Evolutionary conservation across 2,888 invertebrate species (phyloP).

Genomic region (Gnatocerus cornutus): DNA sequence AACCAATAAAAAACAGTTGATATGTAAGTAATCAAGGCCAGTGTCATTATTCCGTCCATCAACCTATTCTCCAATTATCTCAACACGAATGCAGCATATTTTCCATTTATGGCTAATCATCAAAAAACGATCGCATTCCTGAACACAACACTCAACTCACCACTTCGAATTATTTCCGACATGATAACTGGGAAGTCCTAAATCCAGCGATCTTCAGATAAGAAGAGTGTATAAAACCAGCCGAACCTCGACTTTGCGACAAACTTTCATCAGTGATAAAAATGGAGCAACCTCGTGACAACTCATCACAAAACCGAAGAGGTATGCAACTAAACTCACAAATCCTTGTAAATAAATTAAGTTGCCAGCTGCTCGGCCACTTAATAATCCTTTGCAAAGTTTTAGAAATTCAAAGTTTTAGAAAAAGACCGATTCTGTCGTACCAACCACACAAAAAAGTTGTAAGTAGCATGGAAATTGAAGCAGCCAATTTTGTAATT

Average conservation of each 20-base stretch:
- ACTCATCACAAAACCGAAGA: background rate
- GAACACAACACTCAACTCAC: background rate
- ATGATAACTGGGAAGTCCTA: too few species aligned
- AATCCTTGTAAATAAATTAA: conserved; percentile 12
- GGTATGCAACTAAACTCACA: conserved; percentile 30
- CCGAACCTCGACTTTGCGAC: background rate
- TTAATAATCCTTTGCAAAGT: conserved; percentile 22
- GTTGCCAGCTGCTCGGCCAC: conserved; percentile 39
- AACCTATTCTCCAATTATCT: background rate
- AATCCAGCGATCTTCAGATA: background rate
- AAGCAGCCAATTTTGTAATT: conserved; percentile 32
- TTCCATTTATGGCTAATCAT: background rate
- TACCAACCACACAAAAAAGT: background rate
- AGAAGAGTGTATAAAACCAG: background rate
- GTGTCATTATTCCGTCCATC: background rate
- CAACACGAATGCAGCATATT: background rate
- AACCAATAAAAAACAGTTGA: background rate
- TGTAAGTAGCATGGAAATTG: conserved; percentile 36
- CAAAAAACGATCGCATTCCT: background rate
- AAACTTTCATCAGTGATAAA: background rate
- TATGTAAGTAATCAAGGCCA: background rate
- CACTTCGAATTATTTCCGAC: conserved; percentile 5
- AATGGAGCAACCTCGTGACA: conserved; percentile 11
- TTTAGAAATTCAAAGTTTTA: conserved; percentile 16
- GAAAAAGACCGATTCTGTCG: background rate